Evolutionary conservation across 2,113 vertebrate species (phyloP), one percentile per base, ranked within the genome.

Genomic region (Odocoileus hemionus): DNA sequence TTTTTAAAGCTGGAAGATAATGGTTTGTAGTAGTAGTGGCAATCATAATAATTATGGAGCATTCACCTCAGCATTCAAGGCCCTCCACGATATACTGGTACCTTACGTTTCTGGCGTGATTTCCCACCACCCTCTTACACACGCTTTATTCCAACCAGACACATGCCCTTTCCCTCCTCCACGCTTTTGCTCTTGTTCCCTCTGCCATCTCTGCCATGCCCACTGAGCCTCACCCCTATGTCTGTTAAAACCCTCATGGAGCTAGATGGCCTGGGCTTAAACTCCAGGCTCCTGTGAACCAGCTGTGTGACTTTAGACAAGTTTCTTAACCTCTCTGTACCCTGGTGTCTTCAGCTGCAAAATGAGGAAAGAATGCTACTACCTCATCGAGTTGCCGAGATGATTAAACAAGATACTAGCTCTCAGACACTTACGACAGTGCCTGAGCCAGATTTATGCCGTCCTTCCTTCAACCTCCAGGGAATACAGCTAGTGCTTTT

Each of bases 181-280:
- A 36, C 21, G 52, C 33, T 50, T 82, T 79, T 33, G 5, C 25
- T 87, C 80, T 50, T 45, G 4, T 7, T 61, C 60, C 57, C 83
- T 67, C 60, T 45, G n/a, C n/a, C 50, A 70, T 52, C 28, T 89
- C 52, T 90, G 26, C 19, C 45, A 91, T 4, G 1, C 10, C 43
- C 2, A 36, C 25, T 47, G 8, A 14, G 16, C 15, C 7, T 2
- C 78, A 33, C 36, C 15, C 58, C 47, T 43, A 17, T 45, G 19
- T 15, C 70, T 92, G 19, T 79, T 91, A 70, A 89, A 76, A 70
- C 76, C 39, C 58, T 86, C 79, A 39, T 12, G 43, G 17, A 93
- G 61, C 25, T 57, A 94, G 45, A 84, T 11, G n/a, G 25, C 16
- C 11, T 67, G 43, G 70, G n/a, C 58, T 89, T 54, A 36, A 95